Evolutionary conservation across 92 coral and sea anemone species (phyloP).

Genomic region (Epizoanthus rinbou): DNA sequence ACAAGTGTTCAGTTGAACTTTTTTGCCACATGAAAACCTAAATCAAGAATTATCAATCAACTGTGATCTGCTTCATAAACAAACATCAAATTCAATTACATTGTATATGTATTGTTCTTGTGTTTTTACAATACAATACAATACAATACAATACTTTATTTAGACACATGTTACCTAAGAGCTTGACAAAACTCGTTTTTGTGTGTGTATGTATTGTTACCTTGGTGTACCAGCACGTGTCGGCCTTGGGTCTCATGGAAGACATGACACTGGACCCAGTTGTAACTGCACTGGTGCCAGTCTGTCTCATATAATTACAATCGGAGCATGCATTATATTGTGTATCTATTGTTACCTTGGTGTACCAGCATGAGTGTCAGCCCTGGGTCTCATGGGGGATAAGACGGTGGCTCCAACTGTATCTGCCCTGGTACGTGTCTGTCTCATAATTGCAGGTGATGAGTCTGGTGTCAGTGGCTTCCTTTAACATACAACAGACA

Average conservation of each 20-base stretch:
- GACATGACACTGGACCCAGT: slow-evolving; percentile 17
- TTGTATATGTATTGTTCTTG: too few species aligned
- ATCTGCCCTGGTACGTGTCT: slow-evolving; percentile 31
- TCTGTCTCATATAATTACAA: neutral
- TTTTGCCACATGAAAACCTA: too few species aligned
- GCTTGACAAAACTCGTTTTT: too few species aligned
- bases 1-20: too few species aligned
- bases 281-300: slow-evolving; percentile 31
- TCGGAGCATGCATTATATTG: neutral
- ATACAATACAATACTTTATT: too few species aligned
- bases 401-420: slow-evolving; percentile 31
- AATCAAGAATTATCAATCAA: neutral
- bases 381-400: slow-evolving; percentile 71
- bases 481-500: neutral
- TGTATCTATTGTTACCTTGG: slow-evolving; percentile 51
- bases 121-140: too few species aligned
- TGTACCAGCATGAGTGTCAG: slow-evolving; percentile 75
- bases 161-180: too few species aligned
- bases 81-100: neutral
- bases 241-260: slow-evolving; percentile 78
- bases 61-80: neutral
- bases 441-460: slow-evolving; percentile 26
- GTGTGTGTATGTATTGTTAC: slow-evolving; percentile 48
- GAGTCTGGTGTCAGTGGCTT: slow-evolving; percentile 24
- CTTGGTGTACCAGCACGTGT: slow-evolving; percentile 70